phyloP scores from a whole-genome alignment of 2,888 invertebrate species.

The Uropetala carovei region DNA sequence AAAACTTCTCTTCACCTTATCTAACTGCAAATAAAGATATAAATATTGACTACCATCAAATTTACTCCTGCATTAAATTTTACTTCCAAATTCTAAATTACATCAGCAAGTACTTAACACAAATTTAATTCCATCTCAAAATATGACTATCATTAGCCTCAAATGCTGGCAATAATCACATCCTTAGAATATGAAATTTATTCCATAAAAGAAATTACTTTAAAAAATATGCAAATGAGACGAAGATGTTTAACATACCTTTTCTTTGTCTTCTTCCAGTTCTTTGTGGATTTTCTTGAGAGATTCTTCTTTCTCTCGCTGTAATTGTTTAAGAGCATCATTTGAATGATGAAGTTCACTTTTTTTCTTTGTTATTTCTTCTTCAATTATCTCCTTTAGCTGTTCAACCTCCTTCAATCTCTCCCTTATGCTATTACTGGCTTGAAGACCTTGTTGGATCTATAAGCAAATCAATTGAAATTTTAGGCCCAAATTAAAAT shows the following conservation, averaged over 20 bases:
- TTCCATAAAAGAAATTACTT: not conserved
- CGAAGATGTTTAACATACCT: slow-evolving; percentile 20
- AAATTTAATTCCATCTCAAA: too few species aligned
- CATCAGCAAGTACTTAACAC: not conserved
- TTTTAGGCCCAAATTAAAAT: not conserved
- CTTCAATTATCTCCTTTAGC: slow-evolving; percentile 73
- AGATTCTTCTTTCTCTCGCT: slow-evolving; percentile 69
- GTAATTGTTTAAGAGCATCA: slow-evolving; percentile 69
- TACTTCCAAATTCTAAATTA: not conserved
- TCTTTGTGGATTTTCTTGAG: slow-evolving; percentile 75
- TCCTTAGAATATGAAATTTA: too few species aligned
- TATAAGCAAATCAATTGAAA: slow-evolving; percentile 70
- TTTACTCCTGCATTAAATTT: not conserved
- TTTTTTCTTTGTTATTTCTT: slow-evolving; percentile 70
- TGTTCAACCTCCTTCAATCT: slow-evolving; percentile 76
- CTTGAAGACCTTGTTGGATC: slow-evolving; percentile 77
- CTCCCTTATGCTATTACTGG: slow-evolving; percentile 74
- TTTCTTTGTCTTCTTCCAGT: slow-evolving; percentile 76
- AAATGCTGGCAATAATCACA: too few species aligned
- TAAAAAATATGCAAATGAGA: not conserved
- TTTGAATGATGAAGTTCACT: slow-evolving; percentile 72
- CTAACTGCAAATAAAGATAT: slow-evolving; percentile 19
- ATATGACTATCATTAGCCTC: too few species aligned
- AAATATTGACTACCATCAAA: not conserved
- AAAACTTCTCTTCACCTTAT: not conserved